These are phyloP conservation scores for Mesocricetus auratus DNA, from an alignment of 2,113 vertebrate species.

Conservation along the genomic window DNA sequence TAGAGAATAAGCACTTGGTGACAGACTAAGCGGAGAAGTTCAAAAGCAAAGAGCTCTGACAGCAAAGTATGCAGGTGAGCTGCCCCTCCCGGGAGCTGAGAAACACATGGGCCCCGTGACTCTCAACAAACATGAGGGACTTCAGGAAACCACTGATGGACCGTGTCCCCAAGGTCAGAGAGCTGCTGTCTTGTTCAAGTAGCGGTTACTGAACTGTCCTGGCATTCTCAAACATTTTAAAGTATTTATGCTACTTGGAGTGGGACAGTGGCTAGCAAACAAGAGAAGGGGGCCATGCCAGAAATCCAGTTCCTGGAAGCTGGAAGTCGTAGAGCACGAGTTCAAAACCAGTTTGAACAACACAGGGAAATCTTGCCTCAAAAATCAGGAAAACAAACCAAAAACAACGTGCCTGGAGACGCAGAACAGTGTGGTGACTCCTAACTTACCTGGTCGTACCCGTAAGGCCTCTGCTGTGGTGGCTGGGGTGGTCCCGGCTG, in stretches of 20 bases:
- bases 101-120: not conserved
- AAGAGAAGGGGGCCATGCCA: not conserved
- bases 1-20: not conserved
- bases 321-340: too few relatives aligned
- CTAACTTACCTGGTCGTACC: constrained; percentile 95
- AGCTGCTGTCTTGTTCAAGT: not conserved
- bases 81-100: not conserved
- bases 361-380: not conserved
- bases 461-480: constrained; percentile 98
- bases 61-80: not conserved
- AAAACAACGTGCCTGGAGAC: not conserved
- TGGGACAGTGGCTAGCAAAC: not conserved
- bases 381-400: not conserved
- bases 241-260: not conserved
- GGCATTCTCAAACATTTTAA: not conserved
- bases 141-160: not conserved
- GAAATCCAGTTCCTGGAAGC: not conserved
- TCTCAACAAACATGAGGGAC: not conserved
- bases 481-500: constrained; percentile 97
- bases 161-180: not conserved
- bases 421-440: not conserved
- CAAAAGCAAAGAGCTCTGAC: not conserved
- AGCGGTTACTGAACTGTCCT: not conserved
- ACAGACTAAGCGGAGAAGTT: not conserved
- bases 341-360: not conserved